These are phyloP conservation scores for Cyrtonyx montezumae DNA, from an alignment of 2,113 vertebrate genomes.

Conservation along the genomic window DNA sequence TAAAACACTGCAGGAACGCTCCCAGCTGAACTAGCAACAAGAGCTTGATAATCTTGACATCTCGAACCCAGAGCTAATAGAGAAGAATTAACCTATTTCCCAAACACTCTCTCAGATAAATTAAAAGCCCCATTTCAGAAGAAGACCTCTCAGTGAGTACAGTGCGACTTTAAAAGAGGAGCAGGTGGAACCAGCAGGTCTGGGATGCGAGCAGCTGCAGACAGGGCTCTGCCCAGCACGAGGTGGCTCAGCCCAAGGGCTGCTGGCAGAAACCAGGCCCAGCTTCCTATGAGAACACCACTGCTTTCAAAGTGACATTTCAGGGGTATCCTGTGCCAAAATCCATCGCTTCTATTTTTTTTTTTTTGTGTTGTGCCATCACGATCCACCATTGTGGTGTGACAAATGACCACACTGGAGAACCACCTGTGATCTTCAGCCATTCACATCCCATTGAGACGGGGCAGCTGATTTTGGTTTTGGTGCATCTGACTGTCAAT, in stretches of 20 bases:
- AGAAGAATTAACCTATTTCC: not conserved
- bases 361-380: not conserved
- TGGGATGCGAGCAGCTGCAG: not conserved
- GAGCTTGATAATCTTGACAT: not conserved
- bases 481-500: not conserved
- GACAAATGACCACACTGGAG: not conserved
- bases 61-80: not conserved
- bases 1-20: not conserved
- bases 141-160: not conserved
- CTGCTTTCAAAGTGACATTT: not conserved
- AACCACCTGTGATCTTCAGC: not conserved
- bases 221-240: not conserved
- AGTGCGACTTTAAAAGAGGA: not conserved
- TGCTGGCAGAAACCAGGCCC: not conserved
- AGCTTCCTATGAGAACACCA: not conserved
- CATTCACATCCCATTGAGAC: not conserved
- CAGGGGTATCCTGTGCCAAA: accelerated
- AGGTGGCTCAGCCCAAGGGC: not conserved
- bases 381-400: not conserved
- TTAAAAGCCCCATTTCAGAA: not conserved
- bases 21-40: conserved; percentile 14
- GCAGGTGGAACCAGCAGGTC: not conserved
- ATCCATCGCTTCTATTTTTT: not conserved
- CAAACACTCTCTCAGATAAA: not conserved
- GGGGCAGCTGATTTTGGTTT: not conserved